Evolutionary conservation across 2,888 invertebrate genomes (phyloP), one percentile per base, ranked within the genome.

Genomic region (Ichneumoninae sp.): DNA sequence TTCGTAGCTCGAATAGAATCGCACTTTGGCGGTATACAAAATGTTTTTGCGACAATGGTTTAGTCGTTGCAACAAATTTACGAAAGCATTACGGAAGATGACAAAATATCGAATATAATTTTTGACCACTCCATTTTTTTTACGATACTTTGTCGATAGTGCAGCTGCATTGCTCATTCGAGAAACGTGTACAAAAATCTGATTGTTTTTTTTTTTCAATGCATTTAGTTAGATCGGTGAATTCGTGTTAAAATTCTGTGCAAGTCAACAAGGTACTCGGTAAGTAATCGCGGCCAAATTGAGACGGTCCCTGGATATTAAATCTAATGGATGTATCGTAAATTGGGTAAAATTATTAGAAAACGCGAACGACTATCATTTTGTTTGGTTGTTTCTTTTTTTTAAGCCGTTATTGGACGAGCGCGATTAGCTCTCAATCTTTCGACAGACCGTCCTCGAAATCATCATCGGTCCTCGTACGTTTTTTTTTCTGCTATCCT

Each of bases 221-320:
- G 44, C 30, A 52, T 68, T 30, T 1, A 10, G 26, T 71, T 50
- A 70, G 30, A 52, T 68, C n/a, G 44, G 16, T 40, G 40, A 40
- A 40, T 36, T 36, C 40, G 40, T 30, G n/a, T 66, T 40, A n/a
- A 36, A 40, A 40, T 40, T 66, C 33, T 60, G 60, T 26, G 60
- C 60, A 60, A 73, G n/a, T 73, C 60, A 83, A 80, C 63, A 83
- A 83, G 66, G 57, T 80, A 80, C 80, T 80, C 66, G 47, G 50
- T 83, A 83, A 83, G 75, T 83, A 83, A 80, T 79, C 76, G 73
- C 71, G 73, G 73, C 76, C 81, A 73, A 73, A 80, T 36, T 70
- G 52, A 69, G 65, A 75, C 83, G 75, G 73, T 81, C 83, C 66
- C 73, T 73, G 52, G 54, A 77, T 75, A 81, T 81, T 44, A 7